Conservation (phyloP, 1,140 invertebrate genomes). For the Camponotus vicinus region DNA sequence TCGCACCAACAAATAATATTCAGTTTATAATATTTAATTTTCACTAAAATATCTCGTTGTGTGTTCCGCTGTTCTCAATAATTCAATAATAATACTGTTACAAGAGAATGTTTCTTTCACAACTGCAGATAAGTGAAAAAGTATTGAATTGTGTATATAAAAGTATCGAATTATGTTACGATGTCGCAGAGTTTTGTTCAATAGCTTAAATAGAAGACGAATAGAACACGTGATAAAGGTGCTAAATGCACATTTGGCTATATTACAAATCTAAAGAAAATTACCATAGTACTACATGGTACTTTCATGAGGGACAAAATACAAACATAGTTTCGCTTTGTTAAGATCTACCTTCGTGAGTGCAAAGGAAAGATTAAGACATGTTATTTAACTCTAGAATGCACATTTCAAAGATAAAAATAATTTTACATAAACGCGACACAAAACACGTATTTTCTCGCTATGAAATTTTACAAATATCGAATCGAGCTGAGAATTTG, state of each 20-base stretch:
- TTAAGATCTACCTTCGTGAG: slow-evolving; percentile 11
- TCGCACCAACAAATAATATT: slow-evolving; percentile 76
- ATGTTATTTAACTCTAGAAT: slow-evolving; percentile 28
- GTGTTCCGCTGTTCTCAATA: slow-evolving; percentile 43
- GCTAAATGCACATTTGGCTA: slow-evolving; percentile 5
- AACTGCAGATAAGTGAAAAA: slow-evolving; percentile 43
- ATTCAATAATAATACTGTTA: slow-evolving; percentile 69
- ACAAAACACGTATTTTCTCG: neutral
- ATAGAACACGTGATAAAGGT: neutral
- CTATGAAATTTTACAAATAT: neutral
- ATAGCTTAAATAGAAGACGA: neutral
- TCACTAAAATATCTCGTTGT: slow-evolving; percentile 68
- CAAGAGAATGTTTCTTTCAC: slow-evolving; percentile 29
- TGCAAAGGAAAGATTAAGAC: neutral
- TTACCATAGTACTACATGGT: neutral
- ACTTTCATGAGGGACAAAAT: slow-evolving; percentile 3
- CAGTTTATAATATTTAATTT: neutral
- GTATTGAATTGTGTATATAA: neutral
- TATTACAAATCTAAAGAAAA: neutral
- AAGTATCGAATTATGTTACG: no score
- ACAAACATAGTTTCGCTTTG: neutral
- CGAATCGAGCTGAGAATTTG: no score
- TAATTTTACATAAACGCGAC: slow-evolving; percentile 2
- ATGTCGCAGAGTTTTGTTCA: neutral
- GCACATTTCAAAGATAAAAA: neutral